Percentiles rank a stretch among this genome's conserved stretches.
Conservation (phyloP, 1,140 invertebrate species). For the Polypedilum vanderplanki region DNA sequence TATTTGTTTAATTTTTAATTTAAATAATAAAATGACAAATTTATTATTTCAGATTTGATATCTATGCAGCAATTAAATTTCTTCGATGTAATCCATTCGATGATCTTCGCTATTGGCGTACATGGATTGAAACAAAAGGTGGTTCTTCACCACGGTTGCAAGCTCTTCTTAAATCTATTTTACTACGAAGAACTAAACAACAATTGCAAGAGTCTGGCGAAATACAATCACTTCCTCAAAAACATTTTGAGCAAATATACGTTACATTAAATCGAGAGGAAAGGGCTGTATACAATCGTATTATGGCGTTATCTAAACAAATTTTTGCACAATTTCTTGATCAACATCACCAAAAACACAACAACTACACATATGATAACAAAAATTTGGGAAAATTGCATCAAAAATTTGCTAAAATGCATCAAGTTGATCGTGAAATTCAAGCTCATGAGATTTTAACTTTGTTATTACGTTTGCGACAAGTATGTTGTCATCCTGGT, state of each 20-base stretch:
- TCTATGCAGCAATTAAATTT: constrained; percentile 83
- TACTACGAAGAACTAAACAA: constrained; percentile 77
- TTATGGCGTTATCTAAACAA: constrained; percentile 62
- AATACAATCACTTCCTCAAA: constrained; percentile 58
- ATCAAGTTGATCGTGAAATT: constrained; percentile 52
- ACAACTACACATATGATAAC: constrained; percentile 39
- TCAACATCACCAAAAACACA: constrained; percentile 61
- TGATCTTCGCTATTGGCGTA: constrained; percentile 64
- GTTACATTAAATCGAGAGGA: constrained; percentile 63
- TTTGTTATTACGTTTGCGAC: constrained; percentile 71
- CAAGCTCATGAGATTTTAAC: constrained; percentile 72
- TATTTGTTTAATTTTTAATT: too few relatives aligned
- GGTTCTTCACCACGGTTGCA: constrained; percentile 65
- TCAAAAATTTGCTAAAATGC: constrained; percentile 52
- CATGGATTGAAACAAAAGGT: constrained; percentile 65
- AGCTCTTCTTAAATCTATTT: constrained; percentile 69
- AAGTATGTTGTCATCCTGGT: constrained; percentile 81
- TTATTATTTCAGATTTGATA: too few relatives aligned
- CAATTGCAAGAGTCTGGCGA: constrained; percentile 57
- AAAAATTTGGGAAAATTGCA: constrained; percentile 47
- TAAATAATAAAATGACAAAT: too few relatives aligned
- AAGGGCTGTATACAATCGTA: constrained; percentile 68
- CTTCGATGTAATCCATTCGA: constrained; percentile 79
- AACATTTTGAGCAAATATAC: constrained; percentile 49
- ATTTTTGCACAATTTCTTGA: constrained; percentile 68